These are phyloP conservation scores for Himalopsyche japonica DNA, from an alignment of 2,888 invertebrate genomes.

Conservation along the genomic window DNA sequence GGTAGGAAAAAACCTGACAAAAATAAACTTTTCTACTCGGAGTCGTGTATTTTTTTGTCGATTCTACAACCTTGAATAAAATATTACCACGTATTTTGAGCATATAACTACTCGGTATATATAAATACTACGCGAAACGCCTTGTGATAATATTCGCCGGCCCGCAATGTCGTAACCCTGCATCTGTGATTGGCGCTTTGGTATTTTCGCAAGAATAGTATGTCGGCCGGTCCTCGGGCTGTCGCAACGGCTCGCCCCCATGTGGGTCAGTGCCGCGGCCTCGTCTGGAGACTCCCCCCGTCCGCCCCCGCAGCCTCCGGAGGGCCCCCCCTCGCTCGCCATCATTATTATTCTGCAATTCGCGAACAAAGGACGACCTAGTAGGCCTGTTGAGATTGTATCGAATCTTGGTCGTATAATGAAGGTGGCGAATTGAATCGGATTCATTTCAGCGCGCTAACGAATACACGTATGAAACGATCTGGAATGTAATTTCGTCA, in stretches of 20 bases:
- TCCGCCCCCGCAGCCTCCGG: conserved; percentile 36
- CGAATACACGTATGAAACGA: background rate
- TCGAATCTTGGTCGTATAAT: background rate
- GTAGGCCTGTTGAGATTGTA: background rate
- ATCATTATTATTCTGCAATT: background rate
- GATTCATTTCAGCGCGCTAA: background rate
- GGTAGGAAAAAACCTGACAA: too few relatives aligned
- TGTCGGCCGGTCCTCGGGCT: conserved; percentile 1
- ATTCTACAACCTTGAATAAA: too few relatives aligned
- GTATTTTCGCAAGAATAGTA: background rate
- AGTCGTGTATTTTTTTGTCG: too few relatives aligned
- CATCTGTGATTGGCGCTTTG: background rate
- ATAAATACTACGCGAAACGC: too few relatives aligned
- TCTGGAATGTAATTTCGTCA: too few relatives aligned
- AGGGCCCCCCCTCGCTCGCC: background rate
- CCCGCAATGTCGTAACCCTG: background rate
- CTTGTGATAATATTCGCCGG: too few relatives aligned
- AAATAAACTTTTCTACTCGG: too few relatives aligned
- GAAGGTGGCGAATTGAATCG: background rate
- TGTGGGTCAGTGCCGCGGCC: conserved; percentile 40
- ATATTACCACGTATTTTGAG: too few relatives aligned
- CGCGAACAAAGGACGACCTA: background rate
- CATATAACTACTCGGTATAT: too few relatives aligned
- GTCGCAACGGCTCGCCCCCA: conserved; percentile 28
- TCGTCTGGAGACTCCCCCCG: conserved; percentile 29